Conservation (phyloP, 2,888 invertebrate species). For the Cyclophora albipunctata region DNA sequence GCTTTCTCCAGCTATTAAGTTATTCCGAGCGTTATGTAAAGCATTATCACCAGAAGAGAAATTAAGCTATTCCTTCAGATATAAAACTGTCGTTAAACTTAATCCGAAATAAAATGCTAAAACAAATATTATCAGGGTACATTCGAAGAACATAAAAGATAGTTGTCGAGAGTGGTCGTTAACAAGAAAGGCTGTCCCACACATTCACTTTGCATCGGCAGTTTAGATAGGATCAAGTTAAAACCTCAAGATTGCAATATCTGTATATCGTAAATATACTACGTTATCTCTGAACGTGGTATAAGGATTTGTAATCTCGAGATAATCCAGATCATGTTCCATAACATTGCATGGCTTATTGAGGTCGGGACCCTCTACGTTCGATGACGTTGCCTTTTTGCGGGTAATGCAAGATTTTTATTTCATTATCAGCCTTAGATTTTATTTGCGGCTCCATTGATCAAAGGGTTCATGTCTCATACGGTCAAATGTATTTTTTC, state of each 20-base stretch:
- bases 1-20: too few species aligned
- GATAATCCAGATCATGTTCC: slow-evolving; percentile 43
- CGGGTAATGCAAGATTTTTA: slow-evolving; percentile 8
- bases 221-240: slow-evolving; percentile 49
- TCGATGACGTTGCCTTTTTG: slow-evolving; percentile 4
- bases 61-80: neutral
- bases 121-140: slow-evolving; percentile 30
- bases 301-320: slow-evolving; percentile 45
- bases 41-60: slow-evolving; percentile 10
- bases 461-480: too few species aligned
- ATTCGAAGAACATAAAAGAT: slow-evolving; percentile 41
- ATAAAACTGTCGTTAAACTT: slow-evolving; percentile 19
- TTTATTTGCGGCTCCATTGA: too few species aligned
- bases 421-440: slow-evolving; percentile 2
- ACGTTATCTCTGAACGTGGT: slow-evolving; percentile 36
- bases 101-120: slow-evolving; percentile 20
- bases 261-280: slow-evolving; percentile 30
- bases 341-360: slow-evolving; percentile 23
- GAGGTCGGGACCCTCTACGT: slow-evolving; percentile 11
- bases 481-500: too few species aligned
- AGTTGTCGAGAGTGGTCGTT: slow-evolving; percentile 41
- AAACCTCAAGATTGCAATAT: slow-evolving; percentile 45
- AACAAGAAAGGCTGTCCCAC: slow-evolving; percentile 55
- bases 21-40: neutral
- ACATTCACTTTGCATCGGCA: slow-evolving; percentile 45